Base-by-base conservation (phyloP, 2,888 invertebrate genomes). In the Zonitis immaculata region DNA sequence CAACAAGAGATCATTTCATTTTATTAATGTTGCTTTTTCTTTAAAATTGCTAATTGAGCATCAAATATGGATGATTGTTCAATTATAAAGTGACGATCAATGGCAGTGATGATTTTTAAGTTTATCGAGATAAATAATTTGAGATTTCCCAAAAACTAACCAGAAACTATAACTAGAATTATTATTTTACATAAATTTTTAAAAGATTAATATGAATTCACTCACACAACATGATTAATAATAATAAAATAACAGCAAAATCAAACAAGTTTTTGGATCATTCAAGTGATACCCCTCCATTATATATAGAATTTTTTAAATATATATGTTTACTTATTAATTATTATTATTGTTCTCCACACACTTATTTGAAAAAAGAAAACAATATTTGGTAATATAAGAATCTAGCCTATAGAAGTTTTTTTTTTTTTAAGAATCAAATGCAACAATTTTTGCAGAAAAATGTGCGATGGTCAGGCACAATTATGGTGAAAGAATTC, bases 61-160 rank as follows among this genome's bases (percentile, higher is more conserved):
- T 65, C 65, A 66, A 16, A 64, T 60, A 58, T 59, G 58, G 61
- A 63, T 66, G 64, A 67, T 65, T 62, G 59, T 63, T 62, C n/a
- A 56, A 60, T 57, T 66, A 66, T 52, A 62, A 62, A 60, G 66
- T 66, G 68, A 67, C 62, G 52, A 60, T 57, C 68, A 67, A 66
- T 71, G 71, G 71, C 71, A 71, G 71, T 71, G 71, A 69, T 64
- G 59, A 66, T 68, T 67, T 28, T 39, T 51, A 39, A 28, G 46
- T 39, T 35, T 30, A 6, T 35, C 16, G 16, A 35, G n/a, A n/a
- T n/a, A 35, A 35, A 18, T 35, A 25, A 45, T 47, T 28, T 39
- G 14, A 25, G 14, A 12, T 49, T 46, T 49, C 14, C 14, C 6
- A 46, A 45, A 46, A n/a, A n/a, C n/a, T 49, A 49, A 53, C 53